Percentiles rank a stretch among this genome's conserved stretches.
These are phyloP conservation scores for Sebastes minor DNA, from an alignment of 2,797 vertebrate genomes.

Conservation along the genomic window DNA sequence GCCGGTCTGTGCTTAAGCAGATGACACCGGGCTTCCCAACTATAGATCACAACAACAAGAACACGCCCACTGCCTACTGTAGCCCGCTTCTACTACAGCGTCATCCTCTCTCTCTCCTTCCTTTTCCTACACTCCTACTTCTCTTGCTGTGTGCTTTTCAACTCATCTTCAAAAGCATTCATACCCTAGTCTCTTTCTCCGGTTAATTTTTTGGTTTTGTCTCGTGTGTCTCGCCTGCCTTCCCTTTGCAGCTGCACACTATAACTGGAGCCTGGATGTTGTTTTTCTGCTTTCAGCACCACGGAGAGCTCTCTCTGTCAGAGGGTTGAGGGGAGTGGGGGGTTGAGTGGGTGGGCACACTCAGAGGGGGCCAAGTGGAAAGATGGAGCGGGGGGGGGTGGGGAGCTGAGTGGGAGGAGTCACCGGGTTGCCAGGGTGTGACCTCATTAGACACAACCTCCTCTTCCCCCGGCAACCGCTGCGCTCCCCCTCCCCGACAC, in stretches of 20 bases:
- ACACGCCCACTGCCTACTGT: constrained; percentile 83
- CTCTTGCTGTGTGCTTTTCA: constrained; percentile 50
- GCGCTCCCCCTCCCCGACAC: constrained; percentile 20
- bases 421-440: constrained; percentile 81
- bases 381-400: constrained; percentile 22
- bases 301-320: constrained; percentile 77
- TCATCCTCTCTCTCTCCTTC: constrained; percentile 65
- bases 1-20: constrained; percentile 86
- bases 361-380: constrained; percentile 49
- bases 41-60: constrained; percentile 88
- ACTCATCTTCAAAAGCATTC: constrained; percentile 27
- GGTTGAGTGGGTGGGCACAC: constrained; percentile 59
- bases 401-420: constrained; percentile 63
- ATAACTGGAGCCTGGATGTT: constrained; percentile 56
- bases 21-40: constrained; percentile 91
- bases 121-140: constrained; percentile 57
- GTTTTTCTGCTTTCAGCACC: constrained; percentile 81
- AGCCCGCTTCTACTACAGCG: constrained; percentile 80
- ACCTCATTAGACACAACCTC: constrained; percentile 82
- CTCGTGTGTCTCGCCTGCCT: constrained; percentile 65
- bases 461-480: constrained; percentile 74
- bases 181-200: constrained; percentile 42
- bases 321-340: constrained; percentile 21
- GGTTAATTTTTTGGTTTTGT: constrained; percentile 53
- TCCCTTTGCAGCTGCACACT: constrained; percentile 70